Conservation (phyloP, 2,113 vertebrate genomes). For the Platichthys flesus region DNA sequence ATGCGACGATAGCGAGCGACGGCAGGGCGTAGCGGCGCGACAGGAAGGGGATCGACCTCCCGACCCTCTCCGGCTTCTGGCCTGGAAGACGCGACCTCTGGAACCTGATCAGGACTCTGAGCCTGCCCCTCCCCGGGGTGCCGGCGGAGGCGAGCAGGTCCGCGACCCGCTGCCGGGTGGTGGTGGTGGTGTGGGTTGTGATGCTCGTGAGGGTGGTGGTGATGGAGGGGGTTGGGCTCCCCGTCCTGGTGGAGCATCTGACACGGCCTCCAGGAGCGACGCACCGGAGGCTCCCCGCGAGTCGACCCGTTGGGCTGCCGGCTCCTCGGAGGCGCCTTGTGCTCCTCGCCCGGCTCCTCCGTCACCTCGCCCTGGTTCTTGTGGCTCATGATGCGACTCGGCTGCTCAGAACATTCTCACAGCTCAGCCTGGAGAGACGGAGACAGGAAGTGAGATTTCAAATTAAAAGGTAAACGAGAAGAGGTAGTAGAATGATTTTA, state of each 20-base stretch:
- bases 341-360: conserved; percentile 54
- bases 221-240: conserved; percentile 66
- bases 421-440: conserved; percentile 32
- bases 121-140: conserved; percentile 51
- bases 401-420: conserved; percentile 60
- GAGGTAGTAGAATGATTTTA: too few species aligned
- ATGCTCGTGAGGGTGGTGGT: conserved; percentile 36
- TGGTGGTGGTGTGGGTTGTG: conserved; percentile 49
- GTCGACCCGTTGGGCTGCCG: conserved; percentile 65
- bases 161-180: conserved; percentile 41
- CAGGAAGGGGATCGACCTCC: conserved; percentile 50
- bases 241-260: conserved; percentile 80
- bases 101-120: conserved; percentile 49
- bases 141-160: conserved; percentile 64
- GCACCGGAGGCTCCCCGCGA: conserved; percentile 55
- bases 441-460: neutral
- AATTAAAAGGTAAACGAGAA: too few species aligned
- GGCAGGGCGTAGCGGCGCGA: conserved; percentile 65
- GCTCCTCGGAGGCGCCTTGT: conserved; percentile 41
- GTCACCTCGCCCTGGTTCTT: conserved; percentile 62
- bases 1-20: conserved; percentile 72
- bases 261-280: conserved; percentile 82
- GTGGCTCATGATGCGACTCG: conserved; percentile 72
- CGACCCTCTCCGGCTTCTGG: conserved; percentile 16
- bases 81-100: conserved; percentile 2